Base-by-base conservation (phyloP, 2,113 vertebrate species). In the Hippolais icterina region DNA sequence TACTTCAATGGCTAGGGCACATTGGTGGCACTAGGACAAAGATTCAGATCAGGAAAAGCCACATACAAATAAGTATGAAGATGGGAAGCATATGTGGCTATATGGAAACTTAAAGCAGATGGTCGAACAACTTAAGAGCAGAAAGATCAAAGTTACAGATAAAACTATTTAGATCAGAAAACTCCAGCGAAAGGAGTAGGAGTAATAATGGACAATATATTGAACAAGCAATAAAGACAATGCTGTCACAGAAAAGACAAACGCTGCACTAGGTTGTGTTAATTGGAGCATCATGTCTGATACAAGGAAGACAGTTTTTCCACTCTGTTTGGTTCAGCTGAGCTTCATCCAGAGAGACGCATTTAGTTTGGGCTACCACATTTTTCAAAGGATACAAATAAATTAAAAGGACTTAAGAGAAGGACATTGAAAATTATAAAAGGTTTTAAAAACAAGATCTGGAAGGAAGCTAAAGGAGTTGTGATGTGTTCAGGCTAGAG, bases 371-470 rank as follows among this genome's bases (percentile, higher is more conserved):
- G 80, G 50, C 50, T 70, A 90, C 33, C 66, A 57, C 9, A 41
- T 86, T 91, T 97, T 94, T 97, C 92, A 90, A 85, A 83, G 89
- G 88, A 92, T 78, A 90, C 29, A 94, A 82, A 84, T 46, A 93
- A 93, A 94, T 90, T 81, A 91, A 85, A 89, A 53, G 41, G 49
- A 74, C 68, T 89, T 97, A 92, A 96, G 60, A 93, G 78, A 85
- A 95, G 60, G 93, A 74, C 31, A 89, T 77, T 37, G 61, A 70
- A 96, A 90, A 90, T 96, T 28, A 95, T 83, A 93, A 96, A 96
- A 96, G 42, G 23, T 90, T 82, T 96, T 83, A 76, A 94, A 97
- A 97, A 97, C 87, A 95, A 95, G 92, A 71, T 91, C 91, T 42
- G 3, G 88, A 97, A 97, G 59, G 94, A 97, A 95, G 54, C 78